These are phyloP conservation scores for Anarhynchus alexandrinus DNA, from an alignment of 2,113 vertebrate species.

Conservation along the genomic window DNA sequence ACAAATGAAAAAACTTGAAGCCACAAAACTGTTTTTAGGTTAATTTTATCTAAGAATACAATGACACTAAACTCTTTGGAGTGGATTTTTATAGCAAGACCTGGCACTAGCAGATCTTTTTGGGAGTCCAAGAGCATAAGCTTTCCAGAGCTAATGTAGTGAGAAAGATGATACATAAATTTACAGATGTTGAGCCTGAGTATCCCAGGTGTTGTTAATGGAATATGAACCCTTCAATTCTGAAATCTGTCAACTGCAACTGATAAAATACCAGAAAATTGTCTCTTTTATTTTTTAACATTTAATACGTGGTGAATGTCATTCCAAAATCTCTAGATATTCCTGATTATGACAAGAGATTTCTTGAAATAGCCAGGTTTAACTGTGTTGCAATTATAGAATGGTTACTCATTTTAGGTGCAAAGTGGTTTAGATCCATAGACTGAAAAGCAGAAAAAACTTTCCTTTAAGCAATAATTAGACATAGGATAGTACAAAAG, in stretches of 20 bases:
- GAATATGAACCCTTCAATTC: neutral
- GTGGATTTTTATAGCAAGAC: neutral
- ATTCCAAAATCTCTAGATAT: neutral
- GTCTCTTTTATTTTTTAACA: neutral
- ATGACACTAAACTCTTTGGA: neutral
- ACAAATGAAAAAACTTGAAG: neutral
- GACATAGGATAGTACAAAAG: neutral
- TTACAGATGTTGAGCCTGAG: neutral
- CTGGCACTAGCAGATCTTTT: neutral
- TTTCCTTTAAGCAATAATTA: neutral
- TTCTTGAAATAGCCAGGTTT: neutral
- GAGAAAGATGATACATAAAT: neutral
- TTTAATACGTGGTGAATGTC: neutral
- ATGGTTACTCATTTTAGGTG: neutral
- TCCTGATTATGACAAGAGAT: neutral
- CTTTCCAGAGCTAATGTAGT: neutral
- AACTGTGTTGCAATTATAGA: neutral
- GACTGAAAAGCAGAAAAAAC: neutral
- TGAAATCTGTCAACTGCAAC: neutral
- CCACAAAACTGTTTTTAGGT: neutral
- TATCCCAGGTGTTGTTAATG: neutral
- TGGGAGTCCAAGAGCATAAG: neutral
- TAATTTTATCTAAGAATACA: neutral
- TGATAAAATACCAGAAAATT: neutral
- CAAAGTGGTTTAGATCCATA: neutral